A percentile compares a stretch with the other conserved stretches of the same genome.
Conservation (phyloP, 2,888 invertebrate species). For the Philonicus albiceps region DNA sequence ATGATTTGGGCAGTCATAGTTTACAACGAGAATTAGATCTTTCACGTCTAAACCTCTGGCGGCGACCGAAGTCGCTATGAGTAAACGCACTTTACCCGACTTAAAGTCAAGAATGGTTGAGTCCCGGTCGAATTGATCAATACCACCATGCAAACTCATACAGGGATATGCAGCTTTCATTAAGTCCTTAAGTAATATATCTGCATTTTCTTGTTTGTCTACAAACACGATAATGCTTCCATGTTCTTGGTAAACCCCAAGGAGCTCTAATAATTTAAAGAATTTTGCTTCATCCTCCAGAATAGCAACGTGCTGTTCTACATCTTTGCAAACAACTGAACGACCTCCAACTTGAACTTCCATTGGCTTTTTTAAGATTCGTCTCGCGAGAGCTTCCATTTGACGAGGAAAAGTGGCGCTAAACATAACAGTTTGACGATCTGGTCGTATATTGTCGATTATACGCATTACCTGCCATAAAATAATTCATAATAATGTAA, state of each 20-base stretch:
- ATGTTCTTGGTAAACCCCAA: constrained; percentile 89
- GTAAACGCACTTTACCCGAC: constrained; percentile 86
- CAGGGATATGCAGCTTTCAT: constrained; percentile 97
- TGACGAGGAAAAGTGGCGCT: constrained; percentile 98
- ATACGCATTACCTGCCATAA: constrained; percentile 85
- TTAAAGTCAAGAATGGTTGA: constrained; percentile 98
- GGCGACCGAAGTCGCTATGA: constrained; percentile 98
- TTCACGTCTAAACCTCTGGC: constrained; percentile 99
- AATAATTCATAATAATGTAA: constrained; percentile 3
- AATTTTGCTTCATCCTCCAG: constrained; percentile 97
- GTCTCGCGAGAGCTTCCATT: constrained; percentile 97
- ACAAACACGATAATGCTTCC: constrained; percentile 97
- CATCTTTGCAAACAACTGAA: constrained; percentile 97
- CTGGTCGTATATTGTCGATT: constrained; percentile 95
- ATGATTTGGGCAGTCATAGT: constrained; percentile 99
- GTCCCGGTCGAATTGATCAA: constrained; percentile 99
- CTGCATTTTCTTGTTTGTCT: constrained; percentile 98
- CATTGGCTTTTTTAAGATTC: constrained; percentile 92
- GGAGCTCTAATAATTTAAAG: constrained; percentile 94
- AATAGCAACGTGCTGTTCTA: constrained; percentile 92
- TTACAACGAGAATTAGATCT: constrained; percentile 95
- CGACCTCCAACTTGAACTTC: constrained; percentile 98
- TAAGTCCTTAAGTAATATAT: constrained; percentile 88
- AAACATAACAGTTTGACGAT: constrained; percentile 98
- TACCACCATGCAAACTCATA: constrained; percentile 97